These are phyloP conservation scores for Agapornis canus DNA, from an alignment of 2,797 vertebrate species.

Conservation along the genomic window DNA sequence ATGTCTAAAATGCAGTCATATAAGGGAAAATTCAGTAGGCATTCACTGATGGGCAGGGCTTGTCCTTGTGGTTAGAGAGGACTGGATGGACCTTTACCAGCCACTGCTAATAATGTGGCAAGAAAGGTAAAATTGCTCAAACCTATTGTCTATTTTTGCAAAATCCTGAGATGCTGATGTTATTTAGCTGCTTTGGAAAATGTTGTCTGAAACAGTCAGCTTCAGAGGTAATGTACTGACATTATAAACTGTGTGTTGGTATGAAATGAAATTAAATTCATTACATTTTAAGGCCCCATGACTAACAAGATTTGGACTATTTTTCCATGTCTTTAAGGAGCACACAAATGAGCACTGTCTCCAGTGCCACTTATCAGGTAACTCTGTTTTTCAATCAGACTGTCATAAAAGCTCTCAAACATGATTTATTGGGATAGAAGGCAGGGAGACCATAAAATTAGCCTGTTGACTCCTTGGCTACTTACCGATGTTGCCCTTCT, in stretches of 20 bases:
- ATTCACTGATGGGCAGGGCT: not conserved
- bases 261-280: constrained; percentile 13
- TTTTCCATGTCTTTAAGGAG: not conserved
- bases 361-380: not conserved
- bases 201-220: not conserved
- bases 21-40: not conserved
- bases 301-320: not conserved
- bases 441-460: not conserved
- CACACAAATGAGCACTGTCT: not conserved
- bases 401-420: not conserved
- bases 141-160: not conserved
- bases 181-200: not conserved
- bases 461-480: not conserved
- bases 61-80: not conserved
- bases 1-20: not conserved
- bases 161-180: not conserved
- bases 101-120: not conserved
- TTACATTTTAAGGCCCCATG: not conserved
- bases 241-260: not conserved
- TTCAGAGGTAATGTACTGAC: not conserved
- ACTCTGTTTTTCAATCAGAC: not conserved
- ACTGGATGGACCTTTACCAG: not conserved
- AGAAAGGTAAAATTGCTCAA: not conserved
- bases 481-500: not conserved
- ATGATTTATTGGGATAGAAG: not conserved